phyloP scores from a whole-genome alignment of 2,888 invertebrate species.

The Erebia aethiops region DNA sequence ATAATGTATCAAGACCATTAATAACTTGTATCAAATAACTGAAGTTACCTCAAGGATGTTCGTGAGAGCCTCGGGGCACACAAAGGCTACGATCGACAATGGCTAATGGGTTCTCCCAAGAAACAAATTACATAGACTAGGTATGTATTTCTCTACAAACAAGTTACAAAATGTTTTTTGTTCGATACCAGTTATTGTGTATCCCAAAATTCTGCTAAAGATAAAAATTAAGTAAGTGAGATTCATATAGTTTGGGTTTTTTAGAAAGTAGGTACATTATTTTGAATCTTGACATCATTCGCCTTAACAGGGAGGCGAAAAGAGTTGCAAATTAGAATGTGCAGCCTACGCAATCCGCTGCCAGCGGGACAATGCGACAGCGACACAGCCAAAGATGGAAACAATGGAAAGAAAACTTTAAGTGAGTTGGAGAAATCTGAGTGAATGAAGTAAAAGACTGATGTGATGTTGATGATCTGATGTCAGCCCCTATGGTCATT shows the following conservation, averaged over 20 bases:
- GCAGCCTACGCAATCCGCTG: conserved; percentile 27
- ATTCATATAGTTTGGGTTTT: neutral
- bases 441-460: neutral
- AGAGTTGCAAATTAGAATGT: conserved; percentile 30
- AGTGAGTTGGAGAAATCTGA: conserved; percentile 20
- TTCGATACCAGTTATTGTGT: no score
- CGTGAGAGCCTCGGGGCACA: conserved; percentile 14
- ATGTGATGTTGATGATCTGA: no score
- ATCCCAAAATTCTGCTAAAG: no score
- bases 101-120: conserved; percentile 21
- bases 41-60: conserved; percentile 10
- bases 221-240: neutral
- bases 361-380: conserved; percentile 19
- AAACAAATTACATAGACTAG: conserved; percentile 5
- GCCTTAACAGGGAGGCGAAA: conserved; percentile 31
- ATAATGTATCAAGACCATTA: conserved; percentile 4
- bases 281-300: conserved; percentile 31
- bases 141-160: neutral
- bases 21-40: conserved; percentile 11
- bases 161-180: neutral
- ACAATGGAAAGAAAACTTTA: conserved; percentile 25
- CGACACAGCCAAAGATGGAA: conserved; percentile 25
- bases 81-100: conserved; percentile 20
- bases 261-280: conserved; percentile 33
- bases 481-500: no score